Percentiles rank a stretch among this genome's conserved stretches.
phyloP scores from a whole-genome alignment of 2,888 invertebrate genomes.

The Drosophila imparisetae region DNA sequence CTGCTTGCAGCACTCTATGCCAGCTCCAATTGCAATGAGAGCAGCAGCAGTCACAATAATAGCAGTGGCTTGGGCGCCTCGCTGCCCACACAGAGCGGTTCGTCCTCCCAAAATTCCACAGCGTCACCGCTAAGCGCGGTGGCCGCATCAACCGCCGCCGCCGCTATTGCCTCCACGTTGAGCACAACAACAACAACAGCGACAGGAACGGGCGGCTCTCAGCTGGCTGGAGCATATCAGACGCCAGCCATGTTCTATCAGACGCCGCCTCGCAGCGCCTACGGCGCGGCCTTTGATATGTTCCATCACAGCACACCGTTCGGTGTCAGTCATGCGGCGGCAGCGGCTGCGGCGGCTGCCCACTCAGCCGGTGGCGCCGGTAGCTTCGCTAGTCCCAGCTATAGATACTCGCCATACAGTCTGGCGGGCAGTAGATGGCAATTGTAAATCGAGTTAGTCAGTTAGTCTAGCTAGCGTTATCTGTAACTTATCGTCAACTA shows the following conservation, averaged over 20 bases:
- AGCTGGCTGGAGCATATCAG: constrained; percentile 74
- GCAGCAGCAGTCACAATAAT: constrained; percentile 55
- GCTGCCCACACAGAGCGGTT: constrained; percentile 77
- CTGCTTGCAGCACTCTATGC: constrained; percentile 78
- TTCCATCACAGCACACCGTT: constrained; percentile 85
- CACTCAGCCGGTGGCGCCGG: constrained; percentile 76
- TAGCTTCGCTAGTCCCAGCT: constrained; percentile 84
- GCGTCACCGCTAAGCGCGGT: constrained; percentile 80
- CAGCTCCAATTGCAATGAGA: constrained; percentile 41
- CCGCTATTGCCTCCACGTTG: constrained; percentile 53
- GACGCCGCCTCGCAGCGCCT: constrained; percentile 83
- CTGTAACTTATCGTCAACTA: constrained; percentile 30
- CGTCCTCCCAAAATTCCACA: constrained; percentile 78
- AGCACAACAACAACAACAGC: constrained; percentile 48
- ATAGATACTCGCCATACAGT: constrained; percentile 84
- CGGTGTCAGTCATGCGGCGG: constrained; percentile 82
- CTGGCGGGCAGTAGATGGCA: constrained; percentile 84
- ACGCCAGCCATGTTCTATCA: constrained; percentile 83
- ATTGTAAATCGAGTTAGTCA: constrained; percentile 58
- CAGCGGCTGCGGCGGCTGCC: constrained; percentile 77
- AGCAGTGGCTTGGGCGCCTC: constrained; percentile 81
- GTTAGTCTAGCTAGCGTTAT: constrained; percentile 47
- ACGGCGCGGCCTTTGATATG: constrained; percentile 84
- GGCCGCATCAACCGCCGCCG: constrained; percentile 30
- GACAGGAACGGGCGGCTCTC: constrained; percentile 68